These are phyloP conservation scores for Drosophila birchii DNA, from an alignment of 2,888 invertebrate genomes.

Conservation along the genomic window DNA sequence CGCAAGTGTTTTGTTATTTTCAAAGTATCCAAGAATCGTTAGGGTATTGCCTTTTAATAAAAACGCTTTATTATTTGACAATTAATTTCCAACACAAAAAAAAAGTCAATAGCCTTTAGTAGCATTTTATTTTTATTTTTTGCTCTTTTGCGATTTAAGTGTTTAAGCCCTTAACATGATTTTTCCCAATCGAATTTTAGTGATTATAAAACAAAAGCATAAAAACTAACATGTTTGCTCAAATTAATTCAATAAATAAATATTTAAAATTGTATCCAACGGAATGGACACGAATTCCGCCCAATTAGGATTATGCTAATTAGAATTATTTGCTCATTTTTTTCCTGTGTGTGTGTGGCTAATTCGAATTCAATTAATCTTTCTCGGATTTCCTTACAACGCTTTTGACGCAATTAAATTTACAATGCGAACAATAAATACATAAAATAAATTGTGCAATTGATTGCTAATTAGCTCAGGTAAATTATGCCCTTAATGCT, in stretches of 20 bases:
- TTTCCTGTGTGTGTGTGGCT: background rate
- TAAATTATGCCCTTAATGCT: constrained; percentile 58
- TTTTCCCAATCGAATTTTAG: background rate
- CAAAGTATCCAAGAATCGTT: background rate
- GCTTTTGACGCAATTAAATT: constrained; percentile 26
- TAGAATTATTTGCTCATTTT: background rate
- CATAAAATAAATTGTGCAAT: constrained; percentile 62
- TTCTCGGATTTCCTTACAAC: constrained; percentile 11
- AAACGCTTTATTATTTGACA: constrained; percentile 32
- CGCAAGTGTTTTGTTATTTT: background rate
- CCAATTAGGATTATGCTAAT: constrained; percentile 36
- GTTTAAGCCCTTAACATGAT: constrained; percentile 9
- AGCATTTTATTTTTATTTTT: background rate
- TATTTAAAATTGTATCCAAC: background rate
- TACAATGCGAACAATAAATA: constrained; percentile 16
- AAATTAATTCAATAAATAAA: constrained; percentile 25
- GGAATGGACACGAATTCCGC: background rate
- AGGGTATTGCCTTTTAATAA: constrained; percentile 13
- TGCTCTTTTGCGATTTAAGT: background rate
- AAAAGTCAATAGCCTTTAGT: constrained; percentile 6
- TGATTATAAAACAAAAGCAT: constrained; percentile 5
- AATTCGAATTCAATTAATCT: constrained; percentile 44
- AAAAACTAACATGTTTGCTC: background rate
- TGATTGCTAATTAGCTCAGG: constrained; percentile 67
- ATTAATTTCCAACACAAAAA: constrained; percentile 23